Percentiles rank a stretch among this genome's conserved stretches.
These are phyloP conservation scores for Ichneumoninae sp. DNA, from an alignment of 2,888 invertebrate species.

Conservation along the genomic window DNA sequence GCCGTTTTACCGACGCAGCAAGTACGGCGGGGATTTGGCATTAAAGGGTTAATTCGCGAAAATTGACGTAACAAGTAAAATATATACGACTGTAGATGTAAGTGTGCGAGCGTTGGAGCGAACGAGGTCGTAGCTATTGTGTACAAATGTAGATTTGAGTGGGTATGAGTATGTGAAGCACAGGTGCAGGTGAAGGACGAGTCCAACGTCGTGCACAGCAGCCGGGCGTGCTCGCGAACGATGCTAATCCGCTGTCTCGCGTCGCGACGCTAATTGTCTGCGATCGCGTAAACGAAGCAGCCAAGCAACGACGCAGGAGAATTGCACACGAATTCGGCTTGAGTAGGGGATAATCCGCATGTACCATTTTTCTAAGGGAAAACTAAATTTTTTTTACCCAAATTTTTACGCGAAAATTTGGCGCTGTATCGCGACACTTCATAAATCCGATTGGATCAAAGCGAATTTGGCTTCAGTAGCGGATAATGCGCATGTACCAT, in stretches of 20 bases:
- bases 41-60: background rate
- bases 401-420: too few species aligned
- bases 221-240: constrained; percentile 35
- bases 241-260: constrained; percentile 72
- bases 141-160: constrained; percentile 15
- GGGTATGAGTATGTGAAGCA: constrained; percentile 22
- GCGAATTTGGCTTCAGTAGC: background rate
- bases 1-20: background rate
- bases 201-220: constrained; percentile 12
- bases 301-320: constrained; percentile 1
- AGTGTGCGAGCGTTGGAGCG: background rate
- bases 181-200: constrained; percentile 52
- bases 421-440: too few species aligned
- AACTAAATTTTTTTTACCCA: too few species aligned
- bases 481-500: background rate
- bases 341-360: background rate
- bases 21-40: background rate
- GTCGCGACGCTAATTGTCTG: constrained; percentile 71
- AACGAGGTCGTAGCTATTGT: constrained; percentile 23
- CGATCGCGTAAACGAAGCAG: constrained; percentile 51
- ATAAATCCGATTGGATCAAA: too few species aligned
- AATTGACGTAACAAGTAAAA: background rate
- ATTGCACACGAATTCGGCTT: background rate
- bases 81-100: background rate
- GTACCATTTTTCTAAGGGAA: background rate